These are phyloP conservation scores for Aleadryas rufinucha DNA, from an alignment of 2,113 vertebrate species.

Conservation along the genomic window DNA sequence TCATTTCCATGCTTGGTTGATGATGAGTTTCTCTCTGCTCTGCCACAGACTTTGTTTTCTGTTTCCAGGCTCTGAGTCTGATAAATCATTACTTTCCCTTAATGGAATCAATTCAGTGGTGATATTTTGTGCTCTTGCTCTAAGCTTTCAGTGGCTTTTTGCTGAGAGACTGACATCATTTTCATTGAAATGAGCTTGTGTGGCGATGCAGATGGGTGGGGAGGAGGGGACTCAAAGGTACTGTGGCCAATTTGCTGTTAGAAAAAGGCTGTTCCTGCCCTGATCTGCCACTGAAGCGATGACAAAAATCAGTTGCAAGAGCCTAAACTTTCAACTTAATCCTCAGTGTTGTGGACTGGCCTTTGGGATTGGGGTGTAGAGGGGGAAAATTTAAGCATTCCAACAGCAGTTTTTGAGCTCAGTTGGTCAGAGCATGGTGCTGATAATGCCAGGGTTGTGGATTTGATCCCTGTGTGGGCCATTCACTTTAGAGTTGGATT, in stretches of 20 bases:
- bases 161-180: neutral
- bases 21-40: neutral
- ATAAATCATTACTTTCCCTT: constrained; percentile 45
- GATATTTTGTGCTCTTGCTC: neutral
- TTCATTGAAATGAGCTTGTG: neutral
- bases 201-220: neutral
- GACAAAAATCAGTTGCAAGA: neutral
- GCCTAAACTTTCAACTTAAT: neutral
- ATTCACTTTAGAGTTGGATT: neutral
- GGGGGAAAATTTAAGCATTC: neutral
- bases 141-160: constrained; percentile 40
- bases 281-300: neutral
- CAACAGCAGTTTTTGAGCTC: neutral
- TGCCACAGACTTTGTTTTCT: constrained; percentile 28
- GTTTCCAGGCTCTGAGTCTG: neutral
- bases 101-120: constrained; percentile 47
- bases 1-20: neutral
- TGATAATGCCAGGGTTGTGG: neutral
- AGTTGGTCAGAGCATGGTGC: neutral
- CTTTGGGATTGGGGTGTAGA: neutral
- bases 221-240: neutral
- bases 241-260: neutral
- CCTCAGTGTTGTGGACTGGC: neutral
- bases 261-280: neutral
- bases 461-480: neutral